Percentiles rank a stretch among this genome's conserved stretches.
These are phyloP conservation scores for Cheiracanthium punctorium DNA, from an alignment of 2,888 invertebrate species.

Conservation along the genomic window DNA sequence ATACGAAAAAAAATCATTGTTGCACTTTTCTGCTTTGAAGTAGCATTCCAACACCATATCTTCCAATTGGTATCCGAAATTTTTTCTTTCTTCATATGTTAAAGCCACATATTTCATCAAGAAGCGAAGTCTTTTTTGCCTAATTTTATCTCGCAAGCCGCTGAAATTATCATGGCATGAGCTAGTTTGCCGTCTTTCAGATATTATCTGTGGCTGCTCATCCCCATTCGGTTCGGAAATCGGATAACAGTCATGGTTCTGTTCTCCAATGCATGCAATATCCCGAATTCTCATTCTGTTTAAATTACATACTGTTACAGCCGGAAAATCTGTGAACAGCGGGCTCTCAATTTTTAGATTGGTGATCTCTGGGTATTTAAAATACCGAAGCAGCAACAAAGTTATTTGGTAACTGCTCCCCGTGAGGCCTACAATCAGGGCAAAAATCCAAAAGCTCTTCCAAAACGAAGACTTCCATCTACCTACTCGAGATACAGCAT, in stretches of 20 bases:
- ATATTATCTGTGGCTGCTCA: too few relatives aligned
- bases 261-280: too few relatives aligned
- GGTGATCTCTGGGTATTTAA: slow-evolving; percentile 20
- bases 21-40: not conserved
- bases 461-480: not conserved
- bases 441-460: slow-evolving; percentile 18
- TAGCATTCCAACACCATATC: slow-evolving; percentile 8
- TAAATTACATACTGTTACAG: slow-evolving; percentile 72
- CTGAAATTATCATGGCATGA: too few relatives aligned
- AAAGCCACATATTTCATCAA: not conserved
- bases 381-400: slow-evolving; percentile 11
- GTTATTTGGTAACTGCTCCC: slow-evolving; percentile 18
- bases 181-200: too few relatives aligned
- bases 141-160: not conserved
- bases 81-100: not conserved
- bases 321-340: slow-evolving; percentile 55
- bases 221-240: too few relatives aligned
- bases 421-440: not conserved
- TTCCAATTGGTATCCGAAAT: not conserved
- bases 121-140: not conserved
- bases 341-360: not conserved
- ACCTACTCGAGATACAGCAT: slow-evolving; percentile 21
- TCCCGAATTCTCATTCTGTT: slow-evolving; percentile 49
- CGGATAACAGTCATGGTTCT: too few relatives aligned
- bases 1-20: not conserved